Base-by-base conservation (phyloP, 2,797 vertebrate genomes). In the Cossypha dichroa region DNA sequence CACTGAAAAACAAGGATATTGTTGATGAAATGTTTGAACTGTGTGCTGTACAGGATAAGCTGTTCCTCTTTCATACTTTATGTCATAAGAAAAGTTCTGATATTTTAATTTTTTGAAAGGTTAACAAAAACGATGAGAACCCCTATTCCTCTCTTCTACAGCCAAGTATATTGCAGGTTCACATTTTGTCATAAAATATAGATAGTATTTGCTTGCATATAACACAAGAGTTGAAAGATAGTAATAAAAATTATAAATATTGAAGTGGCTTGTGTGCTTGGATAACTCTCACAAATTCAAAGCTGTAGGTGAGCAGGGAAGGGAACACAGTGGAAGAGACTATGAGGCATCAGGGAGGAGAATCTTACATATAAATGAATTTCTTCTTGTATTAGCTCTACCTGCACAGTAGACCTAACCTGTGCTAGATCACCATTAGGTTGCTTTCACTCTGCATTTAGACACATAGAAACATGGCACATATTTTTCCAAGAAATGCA, bases 81-180 rank as follows among this genome's bases (percentile, higher is more conserved):
- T 33, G 26, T 51, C 19, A 34, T n/a, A 51, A 54, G 15, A 64
- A 52, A 84, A 21, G 3, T 84, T 84, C 33, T 51, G 38, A 31
- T 91, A 66, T 23, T 62, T 46, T 11, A n/a, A 29, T 15, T 52
- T 80, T 77, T 85, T 33, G 6, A 34, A 66, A 70, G 16, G 13
- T 55, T 77, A 66, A 74, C 38, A 70, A 64, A 43, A 1, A 0
- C 1, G 1, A 5, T 22, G 7, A 80, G 2, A 69, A 3, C 0
- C 26, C 3, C 3, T 48, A 5, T 69, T 63, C 5, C 5, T 75
- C 36, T 12, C 19, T 86, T 64, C 26, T 41, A n/a, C 21, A 12
- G 16, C 25, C 18, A 43, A 64, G 18, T 59, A 51, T n/a, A n/a
- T 45, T 82, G n/a, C 20, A 83, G 45, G 21, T 56, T 48, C 17